Percentiles rank a stretch among this genome's conserved stretches.
phyloP scores from a whole-genome alignment of 2,797 vertebrate species.

The Corythornis leucogaster region DNA sequence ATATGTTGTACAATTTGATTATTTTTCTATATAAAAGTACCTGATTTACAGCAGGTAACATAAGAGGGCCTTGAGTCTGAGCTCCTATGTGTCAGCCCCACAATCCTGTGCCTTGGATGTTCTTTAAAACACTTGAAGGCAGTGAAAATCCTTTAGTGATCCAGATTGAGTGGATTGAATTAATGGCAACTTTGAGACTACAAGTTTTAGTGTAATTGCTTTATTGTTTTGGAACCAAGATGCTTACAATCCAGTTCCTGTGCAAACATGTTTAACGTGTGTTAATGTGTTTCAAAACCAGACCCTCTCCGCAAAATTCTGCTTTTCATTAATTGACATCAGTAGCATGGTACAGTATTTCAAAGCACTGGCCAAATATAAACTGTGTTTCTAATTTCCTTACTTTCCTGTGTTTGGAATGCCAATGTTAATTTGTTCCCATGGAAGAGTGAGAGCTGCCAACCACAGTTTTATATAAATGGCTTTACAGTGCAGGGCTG shows the following conservation, averaged over 20 bases:
- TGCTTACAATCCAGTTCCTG: slow-evolving; percentile 82
- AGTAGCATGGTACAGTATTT: slow-evolving; percentile 86
- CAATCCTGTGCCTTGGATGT: not conserved
- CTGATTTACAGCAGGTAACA: not conserved
- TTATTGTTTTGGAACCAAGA: slow-evolving; percentile 83
- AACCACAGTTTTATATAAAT: slow-evolving; percentile 81
- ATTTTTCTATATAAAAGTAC: not conserved
- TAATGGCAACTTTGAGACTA: slow-evolving; percentile 74
- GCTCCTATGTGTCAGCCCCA: not conserved
- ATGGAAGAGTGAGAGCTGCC: slow-evolving; percentile 80
- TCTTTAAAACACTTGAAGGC: not conserved
- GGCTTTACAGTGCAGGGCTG: slow-evolving; percentile 69
- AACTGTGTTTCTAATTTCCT: slow-evolving; percentile 86
- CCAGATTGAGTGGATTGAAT: slow-evolving; percentile 74
- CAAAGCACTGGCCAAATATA: slow-evolving; percentile 84
- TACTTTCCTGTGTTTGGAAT: slow-evolving; percentile 86
- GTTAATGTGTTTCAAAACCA: slow-evolving; percentile 85
- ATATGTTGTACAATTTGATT: not conserved
- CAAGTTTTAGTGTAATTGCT: slow-evolving; percentile 79
- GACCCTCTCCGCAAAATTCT: slow-evolving; percentile 80
- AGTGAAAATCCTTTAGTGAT: slow-evolving; percentile 70
- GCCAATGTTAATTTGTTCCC: slow-evolving; percentile 87
- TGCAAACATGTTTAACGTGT: slow-evolving; percentile 87
- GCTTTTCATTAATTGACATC: slow-evolving; percentile 88
- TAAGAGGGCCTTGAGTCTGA: not conserved